phyloP scores from a whole-genome alignment of 1,140 invertebrate species.

The Asbolus verrucosus region DNA sequence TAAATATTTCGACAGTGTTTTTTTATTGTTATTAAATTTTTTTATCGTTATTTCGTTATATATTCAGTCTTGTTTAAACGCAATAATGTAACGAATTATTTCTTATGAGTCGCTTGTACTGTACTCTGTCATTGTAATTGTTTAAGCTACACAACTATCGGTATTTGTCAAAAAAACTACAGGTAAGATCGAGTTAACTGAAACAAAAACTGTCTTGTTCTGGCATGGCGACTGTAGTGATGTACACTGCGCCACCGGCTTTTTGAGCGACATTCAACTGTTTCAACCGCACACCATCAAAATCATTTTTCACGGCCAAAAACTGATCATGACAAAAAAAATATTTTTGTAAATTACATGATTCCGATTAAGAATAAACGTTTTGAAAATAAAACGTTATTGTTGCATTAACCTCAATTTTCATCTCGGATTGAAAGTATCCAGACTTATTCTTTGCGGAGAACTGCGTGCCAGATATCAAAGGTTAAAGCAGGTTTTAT shows the following conservation, averaged over 20 bases:
- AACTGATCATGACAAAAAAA: too few relatives aligned
- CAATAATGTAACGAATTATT: conserved; percentile 11
- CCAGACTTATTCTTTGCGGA: too few relatives aligned
- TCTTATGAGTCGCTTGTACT: conserved; percentile 4
- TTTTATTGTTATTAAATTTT: not conserved
- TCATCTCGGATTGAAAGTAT: too few relatives aligned
- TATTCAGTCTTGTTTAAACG: not conserved
- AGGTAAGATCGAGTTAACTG: conserved; percentile 44
- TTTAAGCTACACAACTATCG: conserved; percentile 44
- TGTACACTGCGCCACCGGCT: conserved; percentile 21
- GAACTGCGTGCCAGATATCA: too few relatives aligned
- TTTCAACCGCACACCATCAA: too few relatives aligned
- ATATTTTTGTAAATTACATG: too few relatives aligned
- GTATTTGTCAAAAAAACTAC: conserved; percentile 43
- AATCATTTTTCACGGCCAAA: too few relatives aligned
- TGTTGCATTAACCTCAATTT: too few relatives aligned
- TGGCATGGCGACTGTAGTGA: conserved; percentile 39
- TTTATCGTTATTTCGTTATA: too few relatives aligned
- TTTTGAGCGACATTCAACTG: conserved; percentile 3
- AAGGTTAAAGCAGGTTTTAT: too few relatives aligned
- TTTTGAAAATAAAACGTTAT: too few relatives aligned
- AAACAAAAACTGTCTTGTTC: conserved; percentile 43
- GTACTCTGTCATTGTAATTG: conserved; percentile 42
- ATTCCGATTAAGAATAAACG: too few relatives aligned
- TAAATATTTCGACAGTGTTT: conserved; percentile 11